These are phyloP conservation scores for Phodopus roborovskii DNA, from an alignment of 2,113 vertebrate species.

Conservation along the genomic window DNA sequence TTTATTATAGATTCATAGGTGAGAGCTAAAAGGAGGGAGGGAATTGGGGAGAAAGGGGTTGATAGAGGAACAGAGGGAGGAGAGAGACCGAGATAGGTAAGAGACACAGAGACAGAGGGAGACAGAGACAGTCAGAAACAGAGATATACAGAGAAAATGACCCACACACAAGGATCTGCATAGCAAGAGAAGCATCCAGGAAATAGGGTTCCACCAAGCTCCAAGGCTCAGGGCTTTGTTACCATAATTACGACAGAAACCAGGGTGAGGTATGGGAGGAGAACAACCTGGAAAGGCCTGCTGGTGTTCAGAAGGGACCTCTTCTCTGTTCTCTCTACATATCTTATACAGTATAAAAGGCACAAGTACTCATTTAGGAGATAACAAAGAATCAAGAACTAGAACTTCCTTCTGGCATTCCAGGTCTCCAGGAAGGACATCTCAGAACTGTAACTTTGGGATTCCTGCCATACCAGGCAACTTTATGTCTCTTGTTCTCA, in stretches of 20 bases:
- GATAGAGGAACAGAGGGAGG: background rate
- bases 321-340: background rate
- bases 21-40: background rate
- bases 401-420: background rate
- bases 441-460: background rate
- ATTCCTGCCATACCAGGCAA: background rate
- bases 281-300: no score
- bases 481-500: background rate
- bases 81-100: background rate
- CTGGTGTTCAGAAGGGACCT: background rate
- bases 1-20: background rate
- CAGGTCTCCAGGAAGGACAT: background rate
- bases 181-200: background rate
- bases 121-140: background rate
- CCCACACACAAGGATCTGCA: background rate
- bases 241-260: background rate
- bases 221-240: background rate
- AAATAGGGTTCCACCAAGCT: background rate
- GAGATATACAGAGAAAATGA: background rate
- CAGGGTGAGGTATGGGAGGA: background rate
- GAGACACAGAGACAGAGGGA: background rate
- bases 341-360: background rate
- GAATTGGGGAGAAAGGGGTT: background rate
- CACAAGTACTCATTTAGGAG: background rate
- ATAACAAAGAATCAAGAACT: background rate